phyloP scores from a whole-genome alignment of 1,140 invertebrate genomes.

The Drosophila subpulchrella region DNA sequence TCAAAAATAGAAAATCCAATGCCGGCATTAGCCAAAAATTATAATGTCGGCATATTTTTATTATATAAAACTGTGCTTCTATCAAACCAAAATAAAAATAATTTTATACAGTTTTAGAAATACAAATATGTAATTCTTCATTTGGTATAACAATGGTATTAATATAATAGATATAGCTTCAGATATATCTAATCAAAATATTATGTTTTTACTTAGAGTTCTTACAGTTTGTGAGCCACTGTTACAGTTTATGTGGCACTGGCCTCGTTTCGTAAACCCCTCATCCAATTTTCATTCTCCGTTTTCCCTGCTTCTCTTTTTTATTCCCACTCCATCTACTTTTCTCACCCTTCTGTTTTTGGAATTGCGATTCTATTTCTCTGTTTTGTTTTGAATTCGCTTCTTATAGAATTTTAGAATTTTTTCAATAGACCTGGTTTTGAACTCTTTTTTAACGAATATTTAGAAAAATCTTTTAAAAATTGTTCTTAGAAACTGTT shows the following conservation, averaged over 20 bases:
- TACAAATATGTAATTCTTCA: not conserved
- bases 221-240: conserved; percentile 1
- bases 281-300: not conserved
- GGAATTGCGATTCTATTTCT: conserved; percentile 4
- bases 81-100: not conserved
- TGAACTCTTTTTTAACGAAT: not conserved
- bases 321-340: not conserved
- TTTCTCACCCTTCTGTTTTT: not conserved
- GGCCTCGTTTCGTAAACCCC: conserved; percentile 10
- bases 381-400: conserved; percentile 3
- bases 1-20: not conserved
- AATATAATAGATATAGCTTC: not conserved
- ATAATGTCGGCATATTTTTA: not conserved
- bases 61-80: not conserved
- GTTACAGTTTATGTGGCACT: conserved; percentile 7
- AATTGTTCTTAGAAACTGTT: not conserved
- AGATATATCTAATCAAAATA: not conserved
- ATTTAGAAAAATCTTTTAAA: not conserved
- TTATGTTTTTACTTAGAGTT: not conserved
- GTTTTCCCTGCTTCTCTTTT: not conserved
- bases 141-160: not conserved
- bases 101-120: too few species aligned
- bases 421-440: not conserved
- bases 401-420: not conserved
- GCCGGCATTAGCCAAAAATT: not conserved